These are phyloP conservation scores for Knipowitschia caucasica DNA, from an alignment of 2,797 vertebrate genomes.

Conservation along the genomic window DNA sequence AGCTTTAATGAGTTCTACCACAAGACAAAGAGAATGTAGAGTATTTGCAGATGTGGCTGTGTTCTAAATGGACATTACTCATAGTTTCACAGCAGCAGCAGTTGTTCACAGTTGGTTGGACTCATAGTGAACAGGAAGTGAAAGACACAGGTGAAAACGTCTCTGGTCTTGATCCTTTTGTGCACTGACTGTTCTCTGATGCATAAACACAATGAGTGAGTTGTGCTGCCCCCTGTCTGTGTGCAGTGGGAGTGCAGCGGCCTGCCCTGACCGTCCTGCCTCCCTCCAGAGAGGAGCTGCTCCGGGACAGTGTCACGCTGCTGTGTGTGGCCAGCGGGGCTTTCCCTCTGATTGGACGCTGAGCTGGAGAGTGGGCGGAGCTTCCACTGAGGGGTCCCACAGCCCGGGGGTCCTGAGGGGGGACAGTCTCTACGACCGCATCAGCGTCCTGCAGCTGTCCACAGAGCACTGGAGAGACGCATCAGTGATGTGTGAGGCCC, in stretches of 20 bases:
- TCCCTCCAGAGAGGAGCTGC: constrained; percentile 29
- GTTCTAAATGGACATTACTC: no score
- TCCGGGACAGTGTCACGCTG: constrained; percentile 34
- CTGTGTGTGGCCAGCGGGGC: constrained; percentile 52
- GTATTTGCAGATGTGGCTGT: no score
- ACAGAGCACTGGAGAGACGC: constrained; percentile 30
- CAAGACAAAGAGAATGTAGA: no score
- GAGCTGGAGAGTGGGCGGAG: constrained; percentile 51
- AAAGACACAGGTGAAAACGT: constrained; percentile 25
- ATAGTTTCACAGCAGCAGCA: neutral
- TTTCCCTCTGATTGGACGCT: constrained; percentile 60
- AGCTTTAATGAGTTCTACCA: no score
- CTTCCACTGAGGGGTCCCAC: constrained; percentile 20
- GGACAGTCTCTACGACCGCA: constrained; percentile 53
- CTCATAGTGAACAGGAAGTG: constrained; percentile 24
- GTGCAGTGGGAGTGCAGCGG: constrained; percentile 26
- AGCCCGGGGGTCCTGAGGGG: constrained; percentile 27
- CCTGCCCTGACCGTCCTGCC: constrained; percentile 40
- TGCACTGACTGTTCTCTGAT: constrained; percentile 1
- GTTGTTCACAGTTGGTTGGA: constrained; percentile 7
- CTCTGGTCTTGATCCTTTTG: neutral
- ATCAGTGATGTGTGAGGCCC: constrained; percentile 49
- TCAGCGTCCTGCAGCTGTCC: constrained; percentile 55
- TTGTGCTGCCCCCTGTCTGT: neutral
- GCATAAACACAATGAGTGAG: neutral